These are phyloP conservation scores for Gallinago stenura DNA, from an alignment of 2,797 vertebrate species.

Conservation along the genomic window DNA sequence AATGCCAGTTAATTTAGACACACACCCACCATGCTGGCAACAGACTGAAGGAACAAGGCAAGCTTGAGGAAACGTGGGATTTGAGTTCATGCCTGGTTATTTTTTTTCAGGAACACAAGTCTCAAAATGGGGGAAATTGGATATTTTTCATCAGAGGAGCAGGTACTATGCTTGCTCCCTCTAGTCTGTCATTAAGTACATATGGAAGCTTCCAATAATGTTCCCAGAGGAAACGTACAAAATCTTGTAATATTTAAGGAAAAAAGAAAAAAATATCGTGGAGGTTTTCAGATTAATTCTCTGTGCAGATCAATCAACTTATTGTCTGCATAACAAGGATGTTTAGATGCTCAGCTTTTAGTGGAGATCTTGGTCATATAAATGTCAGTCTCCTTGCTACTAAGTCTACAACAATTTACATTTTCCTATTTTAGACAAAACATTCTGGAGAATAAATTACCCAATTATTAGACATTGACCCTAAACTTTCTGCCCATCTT, in stretches of 20 bases:
- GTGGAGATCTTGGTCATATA: neutral
- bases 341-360: neutral
- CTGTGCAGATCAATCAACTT: neutral
- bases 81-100: neutral
- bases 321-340: neutral
- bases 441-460: neutral
- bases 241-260: neutral
- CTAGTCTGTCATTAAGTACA: neutral
- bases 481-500: neutral
- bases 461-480: neutral
- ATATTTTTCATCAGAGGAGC: neutral
- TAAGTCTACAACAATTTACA: neutral
- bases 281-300: neutral
- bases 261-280: neutral
- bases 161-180: neutral
- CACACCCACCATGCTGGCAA: neutral
- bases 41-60: neutral
- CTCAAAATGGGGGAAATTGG: rapidly evolving
- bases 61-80: neutral
- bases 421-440: neutral
- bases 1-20: neutral
- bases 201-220: neutral
- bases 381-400: neutral
- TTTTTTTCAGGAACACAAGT: neutral
- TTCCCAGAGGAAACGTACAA: neutral